Evolutionary conservation across 2,113 vertebrate species (phyloP), one percentile per base, ranked within the genome.

Genomic region (Amphilophus citrinellus): DNA sequence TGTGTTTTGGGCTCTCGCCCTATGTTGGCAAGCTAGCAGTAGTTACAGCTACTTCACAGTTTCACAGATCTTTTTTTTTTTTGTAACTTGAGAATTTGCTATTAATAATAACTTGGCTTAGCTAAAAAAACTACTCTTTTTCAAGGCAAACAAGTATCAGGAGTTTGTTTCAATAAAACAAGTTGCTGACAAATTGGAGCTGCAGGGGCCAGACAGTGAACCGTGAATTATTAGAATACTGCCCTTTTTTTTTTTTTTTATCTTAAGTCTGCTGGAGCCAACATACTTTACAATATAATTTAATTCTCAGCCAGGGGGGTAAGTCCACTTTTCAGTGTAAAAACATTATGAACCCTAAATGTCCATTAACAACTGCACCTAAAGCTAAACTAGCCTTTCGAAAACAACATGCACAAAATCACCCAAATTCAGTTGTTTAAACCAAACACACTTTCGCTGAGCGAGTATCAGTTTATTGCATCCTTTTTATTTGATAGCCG

Each of bases 401-500:
- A 73, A 73, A 73, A n/a, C 68, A 73, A 73, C 47, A 56, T 35
- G n/a, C 62, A 65, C 37, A 42, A 27, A 30, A 35, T 35, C 68
- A 20, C 18, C 68, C 27, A 14, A 42, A 87, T 68, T 61, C 15
- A 84, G 79, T 66, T 42, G 15, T 20, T 77, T 32, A 80, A 73
- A 78, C 56, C 79, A 60, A 88, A 82, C 10, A 63, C 57, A 85
- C 13, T 80, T 63, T 14, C 32, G 20, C 17, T 3, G 24, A 85
- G 32, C 50, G n/a, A 62, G 85, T 88, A 77, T 83, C 57, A 17
- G 65, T 79, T 81, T 58, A 39, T 32, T 10, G 15, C 77, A 66
- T 68, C 18, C 35, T 61, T 73, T 76, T 77, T 73, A 85, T 88
- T 86, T 86, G 87, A 88, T 79, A 60, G 76, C 27, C 63, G 80